phyloP scores from a whole-genome alignment of 2,797 vertebrate species.

The Urosaurus nigricauda region DNA sequence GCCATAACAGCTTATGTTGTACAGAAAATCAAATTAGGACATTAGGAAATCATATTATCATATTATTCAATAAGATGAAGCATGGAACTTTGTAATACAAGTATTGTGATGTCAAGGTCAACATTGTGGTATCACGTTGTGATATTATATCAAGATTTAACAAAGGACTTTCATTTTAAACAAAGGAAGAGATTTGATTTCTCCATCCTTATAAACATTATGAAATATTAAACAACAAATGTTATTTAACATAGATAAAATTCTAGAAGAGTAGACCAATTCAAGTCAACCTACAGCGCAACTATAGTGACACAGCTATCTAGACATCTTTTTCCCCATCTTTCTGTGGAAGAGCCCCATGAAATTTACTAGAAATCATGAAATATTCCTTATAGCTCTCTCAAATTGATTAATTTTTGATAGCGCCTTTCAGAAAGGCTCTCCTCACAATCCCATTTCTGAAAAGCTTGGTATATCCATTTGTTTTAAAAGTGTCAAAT shows the following conservation, averaged over 20 bases:
- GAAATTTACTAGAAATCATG: constrained; percentile 28
- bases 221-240: neutral
- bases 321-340: neutral
- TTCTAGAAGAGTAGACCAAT: neutral
- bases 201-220: neutral
- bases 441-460: constrained; percentile 55
- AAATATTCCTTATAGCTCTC: constrained; percentile 37
- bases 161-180: no score
- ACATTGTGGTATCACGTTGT: no score
- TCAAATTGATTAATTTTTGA: constrained; percentile 72
- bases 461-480: constrained; percentile 71
- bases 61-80: constrained; percentile 8
- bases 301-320: neutral
- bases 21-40: neutral
- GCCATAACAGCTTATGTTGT: neutral
- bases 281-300: neutral
- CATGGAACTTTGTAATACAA: neutral
- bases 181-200: no score
- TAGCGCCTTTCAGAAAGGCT: constrained; percentile 44
- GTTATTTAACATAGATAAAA: constrained; percentile 4
- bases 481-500: constrained; percentile 82
- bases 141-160: no score
- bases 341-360: neutral
- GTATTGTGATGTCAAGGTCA: no score
- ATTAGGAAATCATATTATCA: neutral